A percentile compares a stretch with the other conserved stretches of the same genome.
phyloP scores from a whole-genome alignment of 2,113 vertebrate species.

The Uria lomvia region DNA sequence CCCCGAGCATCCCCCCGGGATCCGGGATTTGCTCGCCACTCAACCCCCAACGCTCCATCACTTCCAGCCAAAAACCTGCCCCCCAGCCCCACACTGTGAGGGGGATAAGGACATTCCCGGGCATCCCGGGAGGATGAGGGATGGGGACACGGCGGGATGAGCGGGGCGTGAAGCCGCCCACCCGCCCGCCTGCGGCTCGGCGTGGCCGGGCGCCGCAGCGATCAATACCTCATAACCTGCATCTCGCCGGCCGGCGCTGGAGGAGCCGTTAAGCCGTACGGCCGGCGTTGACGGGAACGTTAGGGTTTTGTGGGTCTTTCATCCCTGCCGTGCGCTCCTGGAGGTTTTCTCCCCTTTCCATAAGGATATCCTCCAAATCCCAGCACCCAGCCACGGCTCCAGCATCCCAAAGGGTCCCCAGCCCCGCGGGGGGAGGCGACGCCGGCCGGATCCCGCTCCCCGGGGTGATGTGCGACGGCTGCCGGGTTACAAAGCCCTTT shows the following conservation, averaged over 20 bases:
- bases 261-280: fast-evolving
- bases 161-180: fast-evolving
- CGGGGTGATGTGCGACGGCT: fast-evolving
- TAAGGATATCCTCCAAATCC: not conserved
- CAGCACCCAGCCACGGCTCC: fast-evolving
- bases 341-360: not conserved
- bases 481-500: not conserved
- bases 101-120: not conserved
- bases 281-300: fast-evolving
- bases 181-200: fast-evolving
- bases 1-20: not conserved
- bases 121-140: not conserved
- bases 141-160: fast-evolving
- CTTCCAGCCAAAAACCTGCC: not conserved
- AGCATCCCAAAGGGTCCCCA: not conserved
- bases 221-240: fast-evolving
- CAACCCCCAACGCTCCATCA: fast-evolving
- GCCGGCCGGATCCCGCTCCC: fast-evolving
- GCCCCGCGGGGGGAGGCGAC: fast-evolving
- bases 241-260: fast-evolving
- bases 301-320: not conserved
- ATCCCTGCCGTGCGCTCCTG: fast-evolving
- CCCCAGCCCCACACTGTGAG: fast-evolving
- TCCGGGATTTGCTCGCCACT: fast-evolving
- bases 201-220: fast-evolving